Conservation (phyloP, 1,140 invertebrate genomes). For the Ectropis grisescens region DNA sequence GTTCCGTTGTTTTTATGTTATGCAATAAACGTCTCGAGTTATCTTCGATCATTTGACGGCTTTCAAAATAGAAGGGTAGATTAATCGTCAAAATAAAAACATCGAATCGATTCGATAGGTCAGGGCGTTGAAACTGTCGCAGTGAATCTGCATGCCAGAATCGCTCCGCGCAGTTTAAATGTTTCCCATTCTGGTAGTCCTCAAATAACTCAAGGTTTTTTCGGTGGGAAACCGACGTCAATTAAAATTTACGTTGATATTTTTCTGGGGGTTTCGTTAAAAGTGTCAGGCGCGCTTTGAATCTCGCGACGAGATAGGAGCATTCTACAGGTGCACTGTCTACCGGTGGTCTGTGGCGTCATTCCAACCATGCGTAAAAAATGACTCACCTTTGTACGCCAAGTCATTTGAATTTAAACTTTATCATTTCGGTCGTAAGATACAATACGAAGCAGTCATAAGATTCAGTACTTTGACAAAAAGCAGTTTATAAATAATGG, state of each 20-base stretch:
- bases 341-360: constrained; percentile 45
- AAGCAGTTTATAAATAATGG: constrained; percentile 24
- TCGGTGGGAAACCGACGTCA: constrained; percentile 40
- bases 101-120: constrained; percentile 1
- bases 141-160: constrained; percentile 42
- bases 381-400: too few species aligned
- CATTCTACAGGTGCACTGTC: constrained; percentile 59
- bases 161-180: constrained; percentile 28
- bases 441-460: too few species aligned
- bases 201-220: constrained; percentile 45
- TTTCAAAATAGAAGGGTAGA: not conserved
- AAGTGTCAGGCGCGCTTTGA: constrained; percentile 41
- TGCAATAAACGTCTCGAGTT: too few species aligned
- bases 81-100: not conserved
- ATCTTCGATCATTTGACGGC: not conserved
- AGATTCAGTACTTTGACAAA: constrained; percentile 7
- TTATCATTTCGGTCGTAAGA: constrained; percentile 1
- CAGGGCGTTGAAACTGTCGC: constrained; percentile 19
- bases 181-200: constrained; percentile 38
- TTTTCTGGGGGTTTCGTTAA: constrained; percentile 35
- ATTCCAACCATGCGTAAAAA: constrained; percentile 12
- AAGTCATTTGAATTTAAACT: too few species aligned
- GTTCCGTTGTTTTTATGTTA: too few species aligned
- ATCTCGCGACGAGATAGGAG: constrained; percentile 49
- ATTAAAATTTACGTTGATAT: constrained; percentile 59